These are phyloP conservation scores for Stichopus chloronotus DNA, from an alignment of 35 echinoderm and acorn worm genomes.

Conservation along the genomic window DNA sequence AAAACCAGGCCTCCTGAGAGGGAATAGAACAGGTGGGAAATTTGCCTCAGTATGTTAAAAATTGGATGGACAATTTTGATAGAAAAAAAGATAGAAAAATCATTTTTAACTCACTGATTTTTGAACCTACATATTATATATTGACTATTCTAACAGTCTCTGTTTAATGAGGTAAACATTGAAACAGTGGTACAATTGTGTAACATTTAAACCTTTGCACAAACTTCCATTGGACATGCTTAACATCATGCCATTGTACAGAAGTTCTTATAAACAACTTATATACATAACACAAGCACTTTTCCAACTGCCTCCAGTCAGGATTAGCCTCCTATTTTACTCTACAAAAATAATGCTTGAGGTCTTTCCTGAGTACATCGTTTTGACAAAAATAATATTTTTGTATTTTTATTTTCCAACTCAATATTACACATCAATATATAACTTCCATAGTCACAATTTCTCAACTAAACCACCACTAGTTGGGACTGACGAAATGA, in stretches of 20 bases:
- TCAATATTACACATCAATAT: not conserved
- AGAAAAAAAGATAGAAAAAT: not conserved
- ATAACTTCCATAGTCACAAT: not conserved
- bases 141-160: not conserved
- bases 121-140: no score
- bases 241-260: not conserved
- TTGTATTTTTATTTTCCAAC: not conserved
- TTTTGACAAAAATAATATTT: not conserved
- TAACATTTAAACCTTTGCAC: no score
- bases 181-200: not conserved
- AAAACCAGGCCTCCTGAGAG: conserved; percentile 37
- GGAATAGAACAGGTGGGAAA: not conserved
- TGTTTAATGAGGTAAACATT: not conserved
- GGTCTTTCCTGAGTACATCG: not conserved
- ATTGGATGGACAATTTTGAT: not conserved
- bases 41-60: not conserved
- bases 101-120: not conserved
- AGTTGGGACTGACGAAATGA: not conserved
- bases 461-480: not conserved
- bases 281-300: not conserved
- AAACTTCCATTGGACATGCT: not conserved
- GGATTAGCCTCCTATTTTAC: not conserved
- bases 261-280: not conserved
- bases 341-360: not conserved
- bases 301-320: not conserved